These are phyloP conservation scores for Aphaenogaster rudis DNA, from an alignment of 1,140 invertebrate species.

Conservation along the genomic window DNA sequence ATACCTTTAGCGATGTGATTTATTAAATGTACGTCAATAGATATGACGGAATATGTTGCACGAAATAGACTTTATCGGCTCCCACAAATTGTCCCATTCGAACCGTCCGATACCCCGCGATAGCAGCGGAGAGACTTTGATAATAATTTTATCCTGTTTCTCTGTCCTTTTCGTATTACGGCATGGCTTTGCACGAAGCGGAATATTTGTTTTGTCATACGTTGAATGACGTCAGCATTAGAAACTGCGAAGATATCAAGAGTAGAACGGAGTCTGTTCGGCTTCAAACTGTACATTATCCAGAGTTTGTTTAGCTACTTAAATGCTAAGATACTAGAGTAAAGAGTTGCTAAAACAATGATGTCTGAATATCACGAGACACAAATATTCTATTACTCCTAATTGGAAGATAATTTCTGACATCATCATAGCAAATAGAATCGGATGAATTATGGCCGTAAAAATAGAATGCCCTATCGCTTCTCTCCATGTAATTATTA, in stretches of 20 bases:
- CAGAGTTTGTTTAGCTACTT: neutral
- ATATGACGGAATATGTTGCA: slow-evolving; percentile 43
- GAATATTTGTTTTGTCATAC: slow-evolving; percentile 30
- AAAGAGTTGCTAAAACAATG: neutral
- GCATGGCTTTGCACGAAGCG: slow-evolving; percentile 58
- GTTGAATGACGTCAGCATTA: slow-evolving; percentile 12
- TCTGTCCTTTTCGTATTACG: slow-evolving; percentile 5
- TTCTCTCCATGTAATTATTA: neutral
- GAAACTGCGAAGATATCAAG: neutral
- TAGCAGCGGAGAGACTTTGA: neutral
- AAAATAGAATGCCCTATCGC: neutral
- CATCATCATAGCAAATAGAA: neutral
- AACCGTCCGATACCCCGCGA: neutral
- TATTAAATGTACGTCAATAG: slow-evolving; percentile 31
- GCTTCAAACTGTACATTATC: neutral
- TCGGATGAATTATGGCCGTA: neutral
- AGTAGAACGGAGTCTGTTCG: neutral
- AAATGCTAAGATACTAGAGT: slow-evolving; percentile 1
- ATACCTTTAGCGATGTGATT: neutral
- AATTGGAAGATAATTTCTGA: neutral
- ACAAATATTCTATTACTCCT: neutral
- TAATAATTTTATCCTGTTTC: neutral
- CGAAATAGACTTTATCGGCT: slow-evolving; percentile 40
- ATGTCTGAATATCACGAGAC: neutral
- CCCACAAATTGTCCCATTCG: neutral